Base-by-base conservation (phyloP, 2,797 vertebrate species). In the Syndactyla subalaris region DNA sequence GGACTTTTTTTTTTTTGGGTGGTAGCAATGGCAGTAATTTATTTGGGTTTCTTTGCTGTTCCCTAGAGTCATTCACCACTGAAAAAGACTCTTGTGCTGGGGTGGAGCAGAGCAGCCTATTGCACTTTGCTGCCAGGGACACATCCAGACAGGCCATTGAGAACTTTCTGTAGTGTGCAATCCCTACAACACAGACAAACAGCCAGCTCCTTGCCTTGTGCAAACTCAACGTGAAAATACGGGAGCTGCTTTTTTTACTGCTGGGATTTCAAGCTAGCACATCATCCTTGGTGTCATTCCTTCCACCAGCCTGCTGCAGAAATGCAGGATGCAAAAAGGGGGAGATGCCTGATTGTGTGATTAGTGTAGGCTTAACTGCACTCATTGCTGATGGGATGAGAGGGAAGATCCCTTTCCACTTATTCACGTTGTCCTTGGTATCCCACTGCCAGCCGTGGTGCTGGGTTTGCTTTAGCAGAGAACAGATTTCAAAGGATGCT, bases 201-300 rank as follows among this genome's bases (percentile, higher is more conserved):
- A 57, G 34, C 14, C 4, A 34, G 0, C 4, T 58, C 36, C 7
- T 9, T 34, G 18, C 23, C 32, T 73, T 8, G 3, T 34, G 36
- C 30, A 39, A 68, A 23, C 18, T 84, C 38, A 26, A 2, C 14
- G 4, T 43, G 61, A 30, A 39, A 75, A 51, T 27, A 57, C 49
- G 1, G 0, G 19, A 68, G 22, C 6, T 1, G 0, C 20, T 16
- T 45, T 23, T 23, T 88, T 71, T 51, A 39, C 30, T 6, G 3
- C 34, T 75, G 83, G 23, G 26, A 11, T 86, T 73, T 57, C 29
- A 76, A 81, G 19, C 21, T 30, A 9, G 21, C 14, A 16, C 9
- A 3, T 67, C 20, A 32, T 1, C 39, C 59, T 65, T 43, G 30
- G 17, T 1, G 2, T 77, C 9, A 1, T 43, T 74, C 16, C 15